These are phyloP conservation scores for Parnassius orleans DNA, from an alignment of 2,888 invertebrate genomes.

Conservation along the genomic window DNA sequence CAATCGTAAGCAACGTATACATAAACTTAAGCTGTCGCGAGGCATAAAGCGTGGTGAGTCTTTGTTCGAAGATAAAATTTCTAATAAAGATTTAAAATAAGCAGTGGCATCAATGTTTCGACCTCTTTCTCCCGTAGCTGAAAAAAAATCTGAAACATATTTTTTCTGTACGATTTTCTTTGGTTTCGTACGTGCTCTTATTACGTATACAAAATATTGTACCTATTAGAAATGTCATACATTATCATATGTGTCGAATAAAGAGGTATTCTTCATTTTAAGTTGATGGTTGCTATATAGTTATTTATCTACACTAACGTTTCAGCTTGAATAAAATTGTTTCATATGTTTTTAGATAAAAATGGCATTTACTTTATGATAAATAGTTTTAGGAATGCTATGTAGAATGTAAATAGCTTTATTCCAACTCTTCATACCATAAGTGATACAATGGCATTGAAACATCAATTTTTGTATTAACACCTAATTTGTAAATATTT, in stretches of 20 bases:
- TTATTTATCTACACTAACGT: too few species aligned
- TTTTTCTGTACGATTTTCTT: too few species aligned
- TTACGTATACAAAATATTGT: too few species aligned
- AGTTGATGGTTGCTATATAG: too few species aligned
- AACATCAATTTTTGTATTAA: not conserved
- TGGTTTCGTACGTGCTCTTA: too few species aligned
- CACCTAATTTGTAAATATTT: slow-evolving; percentile 25
- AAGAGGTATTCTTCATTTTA: too few species aligned
- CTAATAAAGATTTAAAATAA: slow-evolving; percentile 44
- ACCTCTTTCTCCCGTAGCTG: slow-evolving; percentile 54
- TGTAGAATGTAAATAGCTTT: slow-evolving; percentile 34
- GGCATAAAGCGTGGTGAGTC: slow-evolving; percentile 62
- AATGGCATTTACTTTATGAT: slow-evolving; percentile 41
- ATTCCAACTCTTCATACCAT: not conserved
- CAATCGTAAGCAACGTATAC: slow-evolving; percentile 52
- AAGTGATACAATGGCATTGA: slow-evolving; percentile 1
- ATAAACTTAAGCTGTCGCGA: slow-evolving; percentile 55
- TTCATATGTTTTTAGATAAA: slow-evolving; percentile 10
- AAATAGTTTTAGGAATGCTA: slow-evolving; percentile 29
- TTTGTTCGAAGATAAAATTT: slow-evolving; percentile 56
- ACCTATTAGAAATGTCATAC: too few species aligned
- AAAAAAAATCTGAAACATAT: slow-evolving; percentile 49
- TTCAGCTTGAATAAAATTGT: too few species aligned
- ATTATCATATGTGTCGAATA: too few species aligned
- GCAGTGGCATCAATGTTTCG: slow-evolving; percentile 51